Conservation (phyloP, 2,888 invertebrate genomes). For the Ernsta delagoae region DNA sequence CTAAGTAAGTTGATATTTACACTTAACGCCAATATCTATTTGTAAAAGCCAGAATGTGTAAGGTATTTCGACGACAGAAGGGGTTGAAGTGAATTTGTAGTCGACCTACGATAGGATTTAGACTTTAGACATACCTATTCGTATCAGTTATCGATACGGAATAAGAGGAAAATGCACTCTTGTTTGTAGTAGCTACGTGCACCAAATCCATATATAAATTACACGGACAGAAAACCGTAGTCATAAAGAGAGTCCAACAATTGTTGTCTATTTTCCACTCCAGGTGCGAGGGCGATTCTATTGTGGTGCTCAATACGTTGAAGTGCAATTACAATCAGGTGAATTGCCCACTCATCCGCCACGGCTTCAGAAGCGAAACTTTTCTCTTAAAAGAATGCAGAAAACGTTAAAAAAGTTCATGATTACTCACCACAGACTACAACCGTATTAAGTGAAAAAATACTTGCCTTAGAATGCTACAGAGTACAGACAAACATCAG, state of each 20-base stretch:
- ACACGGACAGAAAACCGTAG: too few species aligned
- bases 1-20: too few species aligned
- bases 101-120: background rate
- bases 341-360: slow-evolving; percentile 15
- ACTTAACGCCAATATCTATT: too few species aligned
- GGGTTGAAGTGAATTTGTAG: background rate
- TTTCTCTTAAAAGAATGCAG: slow-evolving; percentile 2
- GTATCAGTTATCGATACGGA: too few species aligned
- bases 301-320: slow-evolving; percentile 27
- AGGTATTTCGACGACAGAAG: background rate
- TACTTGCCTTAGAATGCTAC: too few species aligned
- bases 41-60: background rate
- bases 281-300: slow-evolving; percentile 15
- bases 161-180: background rate
- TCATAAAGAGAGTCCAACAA: slow-evolving; percentile 4
- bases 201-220: background rate
- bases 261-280: slow-evolving; percentile 11
- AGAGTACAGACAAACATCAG: too few species aligned
- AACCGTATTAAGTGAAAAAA: too few species aligned
- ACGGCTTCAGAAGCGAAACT: background rate
- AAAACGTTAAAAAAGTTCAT: slow-evolving; percentile 2
- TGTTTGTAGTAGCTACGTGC: background rate
- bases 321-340: slow-evolving; percentile 37
- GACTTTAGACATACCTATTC: background rate
- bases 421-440: background rate